These are phyloP conservation scores for Erebia aethiops DNA, from an alignment of 2,888 invertebrate species.

Conservation along the genomic window DNA sequence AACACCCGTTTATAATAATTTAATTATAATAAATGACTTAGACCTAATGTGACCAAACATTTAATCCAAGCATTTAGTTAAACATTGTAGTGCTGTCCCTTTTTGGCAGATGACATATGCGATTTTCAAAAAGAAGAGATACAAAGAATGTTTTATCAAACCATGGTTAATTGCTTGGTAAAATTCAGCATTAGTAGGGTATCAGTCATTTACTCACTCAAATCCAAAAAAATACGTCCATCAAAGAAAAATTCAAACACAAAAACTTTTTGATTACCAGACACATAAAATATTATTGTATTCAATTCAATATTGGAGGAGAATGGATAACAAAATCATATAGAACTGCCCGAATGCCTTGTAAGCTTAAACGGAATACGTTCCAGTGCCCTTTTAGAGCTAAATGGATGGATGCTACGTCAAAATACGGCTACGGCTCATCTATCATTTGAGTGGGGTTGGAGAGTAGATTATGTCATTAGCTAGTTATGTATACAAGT, in stretches of 20 bases:
- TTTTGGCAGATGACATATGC: too few species aligned
- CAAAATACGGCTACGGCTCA: conserved; percentile 39
- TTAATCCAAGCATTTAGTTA: too few species aligned
- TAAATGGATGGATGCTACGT: conserved; percentile 38
- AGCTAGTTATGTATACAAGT: not conserved
- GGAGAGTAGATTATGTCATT: conserved; percentile 4
- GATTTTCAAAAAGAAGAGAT: too few species aligned
- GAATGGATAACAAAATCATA: conserved; percentile 24
- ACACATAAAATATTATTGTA: not conserved
- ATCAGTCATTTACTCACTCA: too few species aligned
- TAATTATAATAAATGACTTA: too few species aligned
- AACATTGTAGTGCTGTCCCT: too few species aligned
- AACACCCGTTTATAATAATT: too few species aligned
- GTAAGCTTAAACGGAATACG: conserved; percentile 29
- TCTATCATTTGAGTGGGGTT: conserved; percentile 36
- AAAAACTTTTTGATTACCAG: not conserved
- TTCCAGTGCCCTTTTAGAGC: conserved; percentile 27
- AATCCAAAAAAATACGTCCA: too few species aligned
- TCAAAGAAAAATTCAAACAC: not conserved
- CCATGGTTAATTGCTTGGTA: too few species aligned
- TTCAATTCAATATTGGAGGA: conserved; percentile 5
- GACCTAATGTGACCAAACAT: too few species aligned
- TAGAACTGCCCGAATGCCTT: conserved; percentile 19
- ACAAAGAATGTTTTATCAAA: too few species aligned
- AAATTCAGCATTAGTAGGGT: too few species aligned